Evolutionary conservation across 2,113 vertebrate species (phyloP).

Genomic region (Amphiprion percula): DNA sequence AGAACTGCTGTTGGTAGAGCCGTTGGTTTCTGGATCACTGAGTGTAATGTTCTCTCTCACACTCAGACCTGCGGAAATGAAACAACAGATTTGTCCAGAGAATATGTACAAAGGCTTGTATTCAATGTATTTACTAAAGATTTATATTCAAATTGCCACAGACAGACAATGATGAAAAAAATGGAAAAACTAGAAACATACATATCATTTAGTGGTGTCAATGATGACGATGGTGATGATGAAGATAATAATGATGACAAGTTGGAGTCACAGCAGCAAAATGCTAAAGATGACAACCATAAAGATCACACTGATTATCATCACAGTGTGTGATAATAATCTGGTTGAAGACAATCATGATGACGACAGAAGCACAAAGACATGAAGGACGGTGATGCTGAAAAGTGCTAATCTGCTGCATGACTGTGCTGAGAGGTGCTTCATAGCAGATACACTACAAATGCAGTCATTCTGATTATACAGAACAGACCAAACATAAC

Average conservation of each 20-base stretch:
- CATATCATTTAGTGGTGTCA: constrained; percentile 49
- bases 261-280: constrained; percentile 32
- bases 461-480: not conserved
- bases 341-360: constrained; percentile 60
- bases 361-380: constrained; percentile 42
- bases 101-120: not conserved
- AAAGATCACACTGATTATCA: constrained; percentile 59
- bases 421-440: not conserved
- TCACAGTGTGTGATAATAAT: constrained; percentile 57
- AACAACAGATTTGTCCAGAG: not conserved
- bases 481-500: not conserved
- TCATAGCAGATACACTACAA: not conserved
- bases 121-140: not conserved
- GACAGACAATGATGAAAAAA: constrained; percentile 10
- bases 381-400: constrained; percentile 47
- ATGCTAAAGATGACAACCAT: constrained; percentile 31
- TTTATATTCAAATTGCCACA: not conserved
- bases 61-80: constrained; percentile 87
- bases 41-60: constrained; percentile 89
- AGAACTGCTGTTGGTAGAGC: constrained; percentile 96
- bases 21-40: constrained; percentile 87
- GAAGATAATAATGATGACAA: constrained; percentile 48
- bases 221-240: constrained; percentile 4
- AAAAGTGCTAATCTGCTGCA: constrained; percentile 16
- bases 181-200: constrained; percentile 28